phyloP scores from a whole-genome alignment of 2,888 invertebrate genomes.

The Tineola bisselliella region DNA sequence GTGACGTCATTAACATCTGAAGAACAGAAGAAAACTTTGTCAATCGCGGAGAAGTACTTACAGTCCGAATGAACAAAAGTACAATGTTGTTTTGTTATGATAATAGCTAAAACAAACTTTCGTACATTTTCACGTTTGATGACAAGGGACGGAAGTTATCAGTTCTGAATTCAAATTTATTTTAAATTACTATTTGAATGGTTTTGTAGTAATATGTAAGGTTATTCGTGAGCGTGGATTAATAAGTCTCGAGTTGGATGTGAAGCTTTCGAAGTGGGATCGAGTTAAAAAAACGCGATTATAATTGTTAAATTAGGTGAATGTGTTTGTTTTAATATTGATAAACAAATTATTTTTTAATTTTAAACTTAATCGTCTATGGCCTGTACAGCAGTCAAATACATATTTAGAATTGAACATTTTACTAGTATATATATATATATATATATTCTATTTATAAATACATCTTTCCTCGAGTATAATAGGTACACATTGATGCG shows the following conservation, averaged over 20 bases:
- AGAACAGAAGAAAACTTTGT: background rate
- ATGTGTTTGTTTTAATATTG: no score
- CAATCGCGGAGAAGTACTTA: background rate
- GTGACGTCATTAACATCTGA: conserved; percentile 19
- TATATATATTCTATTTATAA: background rate
- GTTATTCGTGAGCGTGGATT: no score
- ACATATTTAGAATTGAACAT: no score
- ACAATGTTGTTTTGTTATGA: conserved; percentile 1
- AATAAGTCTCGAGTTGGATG: no score
- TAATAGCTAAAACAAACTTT: background rate
- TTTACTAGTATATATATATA: no score
- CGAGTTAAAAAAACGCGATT: no score
- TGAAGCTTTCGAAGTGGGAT: no score
- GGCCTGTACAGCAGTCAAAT: no score
- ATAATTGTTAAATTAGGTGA: no score
- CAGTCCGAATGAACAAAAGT: background rate
- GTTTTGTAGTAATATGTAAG: no score
- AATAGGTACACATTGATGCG: background rate
- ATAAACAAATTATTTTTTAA: no score
- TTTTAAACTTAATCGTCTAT: no score
- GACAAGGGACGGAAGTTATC: background rate
- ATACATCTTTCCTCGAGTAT: background rate
- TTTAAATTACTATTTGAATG: background rate
- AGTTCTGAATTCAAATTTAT: background rate
- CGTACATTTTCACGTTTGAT: background rate